Evolutionary conservation across 2,888 invertebrate genomes (phyloP), one percentile per base, ranked within the genome.

Genomic region (Acleris cristana): DNA sequence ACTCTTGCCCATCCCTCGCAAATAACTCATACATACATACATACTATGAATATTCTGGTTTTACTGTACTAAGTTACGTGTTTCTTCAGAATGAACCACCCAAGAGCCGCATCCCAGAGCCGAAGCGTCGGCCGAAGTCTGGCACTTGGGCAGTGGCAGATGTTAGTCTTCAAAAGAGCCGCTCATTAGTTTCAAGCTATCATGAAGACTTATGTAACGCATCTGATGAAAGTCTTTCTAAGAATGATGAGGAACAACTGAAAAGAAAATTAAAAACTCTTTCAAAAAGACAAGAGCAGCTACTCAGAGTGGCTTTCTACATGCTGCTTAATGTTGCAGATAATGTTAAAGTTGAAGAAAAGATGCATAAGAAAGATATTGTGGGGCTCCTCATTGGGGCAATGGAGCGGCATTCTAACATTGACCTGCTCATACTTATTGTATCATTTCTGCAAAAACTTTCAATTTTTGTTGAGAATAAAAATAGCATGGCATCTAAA

Each of bases 381-480:
- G 96, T 98, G 4, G 96, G 96, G 49, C 95, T 98, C 89, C 93
- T 99, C 49, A 95, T 97, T 56, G 97, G 97, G 79, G 96, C 97
- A 12, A 94, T 99, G 84, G 98, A 98, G 78, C 94, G 99, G 71
- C 96, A 97, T 76, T 89, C 93, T 18, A 98, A 98, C 85, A 95
- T 96, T 71, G 98, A 99, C 86, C 94, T 99, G 34, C 94, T 99
- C 53, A 96, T 98, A 79, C 94, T 99, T 65, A 97, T 98, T 60
- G 95, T 98, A 21, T 98, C 98, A 26, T 99, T 99, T 88, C 93
- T 99, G 56, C 98, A 98, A 88, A 99, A 99, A 85, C 92, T 99
- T 21, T 98, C 98, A 6, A 96, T 99, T 78, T 99, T 98, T 88
- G 95, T 96, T 63, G 98, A 98, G 87, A 99, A 99, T 85, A 98